Evolutionary conservation across 2,113 vertebrate genomes (phyloP).

Genomic region (Anthoscopus minutus): DNA sequence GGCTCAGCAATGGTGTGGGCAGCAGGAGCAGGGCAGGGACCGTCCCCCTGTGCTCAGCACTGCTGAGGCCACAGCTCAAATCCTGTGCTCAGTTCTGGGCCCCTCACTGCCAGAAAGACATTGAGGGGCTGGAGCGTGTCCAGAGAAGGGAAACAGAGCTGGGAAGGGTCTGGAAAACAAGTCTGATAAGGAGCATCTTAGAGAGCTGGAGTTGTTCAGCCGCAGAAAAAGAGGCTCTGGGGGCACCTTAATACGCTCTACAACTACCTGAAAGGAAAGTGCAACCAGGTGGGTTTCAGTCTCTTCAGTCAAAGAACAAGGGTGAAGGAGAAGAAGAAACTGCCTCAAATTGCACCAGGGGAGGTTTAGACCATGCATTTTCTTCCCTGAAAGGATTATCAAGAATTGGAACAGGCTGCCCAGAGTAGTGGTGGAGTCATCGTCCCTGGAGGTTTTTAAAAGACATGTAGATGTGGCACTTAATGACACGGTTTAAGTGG

Average conservation of each 20-base stretch:
- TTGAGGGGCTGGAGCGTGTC: not conserved
- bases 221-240: not conserved
- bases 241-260: not conserved
- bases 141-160: not conserved
- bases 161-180: not conserved
- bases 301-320: not conserved
- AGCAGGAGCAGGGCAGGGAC: not conserved
- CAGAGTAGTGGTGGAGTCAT: not conserved
- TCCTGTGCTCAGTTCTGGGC: not conserved
- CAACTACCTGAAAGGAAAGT: not conserved
- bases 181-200: not conserved
- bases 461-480: not conserved
- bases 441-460: not conserved
- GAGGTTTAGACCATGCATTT: not conserved
- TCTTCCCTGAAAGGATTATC: not conserved
- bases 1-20: accelerated
- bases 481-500: not conserved
- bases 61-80: accelerated
- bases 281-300: accelerated
- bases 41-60: accelerated
- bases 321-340: not conserved
- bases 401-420: not conserved
- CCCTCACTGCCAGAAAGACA: not conserved
- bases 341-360: not conserved
- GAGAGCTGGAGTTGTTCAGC: not conserved